Evolutionary conservation across 2,888 invertebrate genomes (phyloP).

Genomic region (Drosophila monieri): DNA sequence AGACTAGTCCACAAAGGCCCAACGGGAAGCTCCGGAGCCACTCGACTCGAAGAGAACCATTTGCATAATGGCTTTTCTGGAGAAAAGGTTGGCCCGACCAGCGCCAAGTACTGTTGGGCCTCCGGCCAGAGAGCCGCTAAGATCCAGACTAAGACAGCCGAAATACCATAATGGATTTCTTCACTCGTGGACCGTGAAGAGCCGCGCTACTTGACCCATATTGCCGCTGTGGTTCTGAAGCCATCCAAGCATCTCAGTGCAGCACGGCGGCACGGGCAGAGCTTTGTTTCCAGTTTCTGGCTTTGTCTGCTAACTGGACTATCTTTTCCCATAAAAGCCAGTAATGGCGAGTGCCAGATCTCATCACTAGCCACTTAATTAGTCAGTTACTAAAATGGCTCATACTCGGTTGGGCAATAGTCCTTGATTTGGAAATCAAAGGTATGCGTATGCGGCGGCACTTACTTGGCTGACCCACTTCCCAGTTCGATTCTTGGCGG

Average conservation of each 20-base stretch:
- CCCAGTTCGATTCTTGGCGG: constrained; percentile 22
- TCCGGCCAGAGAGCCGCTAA: background rate
- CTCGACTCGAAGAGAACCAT: background rate
- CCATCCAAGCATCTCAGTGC: constrained; percentile 23
- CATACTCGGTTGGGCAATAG: background rate
- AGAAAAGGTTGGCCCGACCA: background rate
- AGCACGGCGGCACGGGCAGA: constrained; percentile 4
- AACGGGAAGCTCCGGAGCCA: background rate
- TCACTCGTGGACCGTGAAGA: constrained; percentile 46
- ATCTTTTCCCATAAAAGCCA: background rate
- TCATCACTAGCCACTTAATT: background rate
- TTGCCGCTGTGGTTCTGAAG: constrained; percentile 9
- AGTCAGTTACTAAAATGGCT: background rate
- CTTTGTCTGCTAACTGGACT: background rate
- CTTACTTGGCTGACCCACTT: constrained; percentile 29
- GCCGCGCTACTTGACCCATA: constrained; percentile 53
- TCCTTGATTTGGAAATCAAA: background rate
- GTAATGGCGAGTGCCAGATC: background rate
- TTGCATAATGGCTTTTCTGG: constrained; percentile 5
- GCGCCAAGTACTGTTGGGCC: background rate
- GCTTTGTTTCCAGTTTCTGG: constrained; percentile 13
- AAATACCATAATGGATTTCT: constrained; percentile 12
- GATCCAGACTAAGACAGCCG: background rate
- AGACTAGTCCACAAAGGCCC: background rate
- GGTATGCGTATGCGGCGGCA: background rate